Base-by-base conservation (phyloP, 2,888 invertebrate species). In the Minunthozetes semirufus region DNA sequence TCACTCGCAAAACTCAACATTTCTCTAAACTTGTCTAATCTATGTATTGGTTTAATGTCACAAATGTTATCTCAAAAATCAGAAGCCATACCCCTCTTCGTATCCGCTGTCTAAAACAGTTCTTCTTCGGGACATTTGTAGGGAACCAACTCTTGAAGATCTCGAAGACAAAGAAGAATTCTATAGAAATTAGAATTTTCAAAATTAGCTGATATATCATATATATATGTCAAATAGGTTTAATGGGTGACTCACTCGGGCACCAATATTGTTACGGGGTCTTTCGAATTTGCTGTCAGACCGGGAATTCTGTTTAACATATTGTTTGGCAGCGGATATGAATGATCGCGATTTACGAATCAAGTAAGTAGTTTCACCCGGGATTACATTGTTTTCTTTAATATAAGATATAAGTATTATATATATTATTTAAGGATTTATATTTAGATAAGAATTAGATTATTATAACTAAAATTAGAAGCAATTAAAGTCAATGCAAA, bases 1-100 rank as follows among this genome's bases (percentile, higher is more conserved):
- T 88, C 87, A 81, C 92, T 83, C 9, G 90, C 89, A 59, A 79
- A 76, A 11, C 76, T 76, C 25, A 80, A 77, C 79, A 82, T 80
- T 71, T 78, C 78, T 15, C 79, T 78, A 76, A 79, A 80, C 74
- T 80, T 78, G 33, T 77, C 70, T 29, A 81, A 59, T 27, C 75
- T 75, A n/a, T n/a, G n/a, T n/a, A n/a, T n/a, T n/a, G n/a, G n/a
- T n/a, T 42, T 13, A 42, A 42, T 48, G 13, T 48, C 4, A 17
- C 9, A 48, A 48, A 48, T 5, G n/a, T 9, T 9, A 48, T 9
- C n/a, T 48, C 6, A 9, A 42, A 6, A 42, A 42, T 19, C 6
- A 3, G 15, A 17, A 22, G 4, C 22, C 19, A 5, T 27, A 61
- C 61, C 61, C 33, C 0, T 27, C 15, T 68, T 42, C 68, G 46